phyloP scores from a whole-genome alignment of 2,888 invertebrate species.

The Encarsia formosa region DNA sequence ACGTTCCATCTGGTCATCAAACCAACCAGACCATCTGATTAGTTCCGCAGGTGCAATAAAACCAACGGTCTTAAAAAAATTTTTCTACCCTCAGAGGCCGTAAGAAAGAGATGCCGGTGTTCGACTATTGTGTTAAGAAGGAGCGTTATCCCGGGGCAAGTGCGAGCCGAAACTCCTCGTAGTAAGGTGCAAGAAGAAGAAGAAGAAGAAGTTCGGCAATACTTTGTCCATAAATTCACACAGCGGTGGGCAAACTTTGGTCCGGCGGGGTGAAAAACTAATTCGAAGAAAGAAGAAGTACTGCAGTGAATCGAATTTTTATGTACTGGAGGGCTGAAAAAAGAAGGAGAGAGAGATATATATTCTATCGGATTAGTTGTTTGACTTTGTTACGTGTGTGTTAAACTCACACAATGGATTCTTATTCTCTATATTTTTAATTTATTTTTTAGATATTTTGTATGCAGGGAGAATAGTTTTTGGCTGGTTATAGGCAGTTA shows the following conservation, averaged over 20 bases:
- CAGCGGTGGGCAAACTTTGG: not conserved
- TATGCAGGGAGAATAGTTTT: too few species aligned
- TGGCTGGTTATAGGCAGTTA: too few species aligned
- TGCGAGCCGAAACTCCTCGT: slow-evolving; percentile 25
- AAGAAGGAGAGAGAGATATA: not conserved
- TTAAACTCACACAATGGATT: too few species aligned
- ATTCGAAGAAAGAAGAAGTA: slow-evolving; percentile 22
- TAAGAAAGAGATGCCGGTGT: not conserved
- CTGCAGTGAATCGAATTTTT: slow-evolving; percentile 17
- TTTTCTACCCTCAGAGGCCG: too few species aligned
- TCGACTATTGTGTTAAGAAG: slow-evolving; percentile 9
- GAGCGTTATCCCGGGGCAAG: slow-evolving; percentile 25
- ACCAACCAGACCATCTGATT: too few species aligned
- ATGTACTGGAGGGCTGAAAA: not conserved
- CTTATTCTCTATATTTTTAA: too few species aligned
- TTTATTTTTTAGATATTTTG: too few species aligned
- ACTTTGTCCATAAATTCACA: slow-evolving; percentile 27
- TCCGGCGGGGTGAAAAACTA: slow-evolving; percentile 18
- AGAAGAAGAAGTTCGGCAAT: slow-evolving; percentile 23
- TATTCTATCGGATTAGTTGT: slow-evolving; percentile 18
- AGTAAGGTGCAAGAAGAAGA: too few species aligned
- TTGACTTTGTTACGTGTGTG: slow-evolving; percentile 11
- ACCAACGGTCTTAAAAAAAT: too few species aligned
- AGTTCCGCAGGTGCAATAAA: too few species aligned
- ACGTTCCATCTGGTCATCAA: too few species aligned